Percentiles rank a stretch among this genome's conserved stretches.
Evolutionary conservation across 30 jellyfish, hydroid and myxozoan genomes (phyloP).

Genomic region (Cassiopea andromeda): DNA sequence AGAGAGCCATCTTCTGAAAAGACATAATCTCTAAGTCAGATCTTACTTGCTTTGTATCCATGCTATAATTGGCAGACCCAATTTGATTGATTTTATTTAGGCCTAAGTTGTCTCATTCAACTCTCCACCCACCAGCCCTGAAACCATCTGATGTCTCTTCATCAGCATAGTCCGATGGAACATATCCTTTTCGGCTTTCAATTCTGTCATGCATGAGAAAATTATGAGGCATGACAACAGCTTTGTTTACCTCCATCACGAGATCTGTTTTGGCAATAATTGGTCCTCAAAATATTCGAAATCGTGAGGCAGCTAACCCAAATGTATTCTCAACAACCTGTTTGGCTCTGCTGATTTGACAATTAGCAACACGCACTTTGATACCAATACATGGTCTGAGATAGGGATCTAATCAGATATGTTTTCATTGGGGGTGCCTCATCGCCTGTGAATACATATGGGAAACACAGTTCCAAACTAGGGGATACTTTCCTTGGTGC

Average conservation of each 20-base stretch:
- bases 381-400: neutral
- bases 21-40: conserved; percentile 75
- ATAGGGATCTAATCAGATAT: conserved; percentile 40
- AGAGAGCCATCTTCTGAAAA: conserved; percentile 52
- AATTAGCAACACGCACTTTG: conserved; percentile 23
- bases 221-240: conserved; percentile 62
- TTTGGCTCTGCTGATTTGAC: conserved; percentile 39
- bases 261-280: conserved; percentile 42
- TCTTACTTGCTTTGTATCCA: conserved; percentile 71
- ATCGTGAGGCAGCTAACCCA: conserved; percentile 50
- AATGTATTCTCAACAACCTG: conserved; percentile 55
- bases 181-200: neutral
- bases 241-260: conserved; percentile 44
- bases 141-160: neutral
- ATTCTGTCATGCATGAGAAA: neutral
- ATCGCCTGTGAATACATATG: conserved; percentile 51
- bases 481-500: neutral
- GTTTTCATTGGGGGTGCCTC: conserved; percentile 48
- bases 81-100: neutral
- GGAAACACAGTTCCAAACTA: neutral
- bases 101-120: neutral
- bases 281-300: conserved; percentile 55
- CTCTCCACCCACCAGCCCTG: neutral
- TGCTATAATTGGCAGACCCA: conserved; percentile 67
- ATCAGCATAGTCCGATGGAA: neutral